phyloP scores from a whole-genome alignment of 2,888 invertebrate genomes.

The Tenthredo amoena region DNA sequence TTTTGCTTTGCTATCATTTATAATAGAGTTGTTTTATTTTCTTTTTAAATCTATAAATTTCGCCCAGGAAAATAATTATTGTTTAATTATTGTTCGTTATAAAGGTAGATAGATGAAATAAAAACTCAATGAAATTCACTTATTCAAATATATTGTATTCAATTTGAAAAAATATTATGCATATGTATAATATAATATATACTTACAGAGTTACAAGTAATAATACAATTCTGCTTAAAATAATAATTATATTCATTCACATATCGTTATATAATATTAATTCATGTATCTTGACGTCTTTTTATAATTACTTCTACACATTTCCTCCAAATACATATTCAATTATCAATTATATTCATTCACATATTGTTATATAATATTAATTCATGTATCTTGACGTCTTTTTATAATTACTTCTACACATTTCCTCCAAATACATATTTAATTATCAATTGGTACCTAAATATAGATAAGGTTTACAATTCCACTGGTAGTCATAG shows the following conservation, averaged over 20 bases:
- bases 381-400: background rate
- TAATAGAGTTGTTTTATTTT: background rate
- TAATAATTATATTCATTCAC: background rate
- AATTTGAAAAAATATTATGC: conserved; percentile 29
- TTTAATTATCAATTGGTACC: background rate
- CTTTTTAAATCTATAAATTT: background rate
- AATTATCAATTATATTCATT: background rate
- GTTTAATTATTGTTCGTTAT: background rate
- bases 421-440: background rate
- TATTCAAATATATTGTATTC: conserved; percentile 28
- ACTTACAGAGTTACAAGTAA: conserved; percentile 43
- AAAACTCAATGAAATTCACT: background rate
- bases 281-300: background rate
- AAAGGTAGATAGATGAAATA: background rate
- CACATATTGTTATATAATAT: background rate
- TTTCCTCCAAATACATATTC: background rate
- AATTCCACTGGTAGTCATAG: conserved; percentile 29
- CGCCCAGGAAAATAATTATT: background rate
- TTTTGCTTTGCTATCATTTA: background rate
- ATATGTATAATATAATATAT: background rate
- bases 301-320: background rate
- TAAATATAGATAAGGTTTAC: background rate
- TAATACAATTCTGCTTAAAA: conserved; percentile 40
- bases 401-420: no score
- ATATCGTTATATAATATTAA: background rate